A percentile compares a stretch with the other conserved stretches of the same genome.
phyloP scores from a whole-genome alignment of 2,113 vertebrate species.

The Dicaeum eximium region DNA sequence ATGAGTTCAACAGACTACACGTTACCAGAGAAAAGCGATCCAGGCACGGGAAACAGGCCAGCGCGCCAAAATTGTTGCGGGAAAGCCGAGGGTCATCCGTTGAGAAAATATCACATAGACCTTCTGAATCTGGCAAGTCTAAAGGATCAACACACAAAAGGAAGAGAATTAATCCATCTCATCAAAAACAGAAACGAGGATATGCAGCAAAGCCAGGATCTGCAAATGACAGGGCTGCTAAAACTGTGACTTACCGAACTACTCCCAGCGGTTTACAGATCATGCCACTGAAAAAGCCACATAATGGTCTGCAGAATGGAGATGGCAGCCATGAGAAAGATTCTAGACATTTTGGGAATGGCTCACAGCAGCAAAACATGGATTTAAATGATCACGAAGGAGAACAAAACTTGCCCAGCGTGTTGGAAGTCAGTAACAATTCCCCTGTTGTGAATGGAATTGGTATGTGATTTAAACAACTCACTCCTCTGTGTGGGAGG shows the following conservation, averaged over 20 bases:
- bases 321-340: conserved; percentile 75
- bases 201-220: conserved; percentile 73
- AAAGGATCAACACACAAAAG: conserved; percentile 82
- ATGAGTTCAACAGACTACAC: conserved; percentile 91
- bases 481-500: not conserved
- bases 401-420: conserved; percentile 72
- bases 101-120: conserved; percentile 72
- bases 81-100: conserved; percentile 62
- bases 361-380: conserved; percentile 75
- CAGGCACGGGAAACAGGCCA: conserved; percentile 77
- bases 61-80: conserved; percentile 65
- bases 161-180: conserved; percentile 79
- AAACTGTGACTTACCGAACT: conserved; percentile 86
- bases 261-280: conserved; percentile 85
- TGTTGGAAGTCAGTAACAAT: conserved; percentile 70
- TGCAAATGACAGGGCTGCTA: conserved; percentile 80
- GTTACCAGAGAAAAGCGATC: conserved; percentile 79
- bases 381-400: conserved; percentile 72
- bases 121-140: conserved; percentile 75
- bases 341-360: conserved; percentile 79
- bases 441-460: conserved; percentile 79
- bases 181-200: conserved; percentile 80
- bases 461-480: conserved; percentile 76
- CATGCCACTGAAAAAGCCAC: conserved; percentile 81
- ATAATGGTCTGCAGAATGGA: conserved; percentile 87